Base-by-base conservation (phyloP, 2,888 invertebrate genomes). In the Mimas tiliae region DNA sequence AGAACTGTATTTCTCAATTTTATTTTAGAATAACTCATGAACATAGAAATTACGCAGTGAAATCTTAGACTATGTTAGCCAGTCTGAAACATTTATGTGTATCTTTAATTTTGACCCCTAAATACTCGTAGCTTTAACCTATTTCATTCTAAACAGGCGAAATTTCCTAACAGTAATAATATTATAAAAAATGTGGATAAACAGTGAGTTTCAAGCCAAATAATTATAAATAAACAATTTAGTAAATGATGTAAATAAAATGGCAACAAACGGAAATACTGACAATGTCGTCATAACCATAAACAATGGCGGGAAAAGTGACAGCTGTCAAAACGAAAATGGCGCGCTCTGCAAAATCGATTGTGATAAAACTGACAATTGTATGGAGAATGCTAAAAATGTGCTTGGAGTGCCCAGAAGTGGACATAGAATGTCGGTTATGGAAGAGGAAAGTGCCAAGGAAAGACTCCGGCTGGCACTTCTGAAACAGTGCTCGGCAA, bases 361-460 rank as follows among this genome's bases (percentile, higher is more conserved):
- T 19, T 50, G 34, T 9, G 52, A 52, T 38, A 50, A 47, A 67
- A 67, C 58, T 53, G 47, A 58, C 47, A 48, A 48, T 27, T 63
- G 47, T 48, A 16, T 16, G 3, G 47, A 63, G 11, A 63, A 27
- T 27, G 27, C 74, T 0, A 82, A 74, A 65, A 81, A 84, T 62
- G 69, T 81, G 12, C 69, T 87, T 42, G 81, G 80, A 1, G 82
- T 87, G 12, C 82, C 86, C 0, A 78, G 85, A 14, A 79, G 77
- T 52, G 86, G 87, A 0, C 90, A 86, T 27, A 77, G 91, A 50
- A 95, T 95, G 89, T 96, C 95, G 38, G 94, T 95, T 67, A 96
- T 96, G 96, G 96, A 96, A 78, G 95, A 95, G 76, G 96, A 96
- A 80, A 95, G 95, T 81, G 93, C 95, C 6, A 91, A 95, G 74